phyloP scores from a whole-genome alignment of 92 coral and sea anemone species.

The Ricordea florida region DNA sequence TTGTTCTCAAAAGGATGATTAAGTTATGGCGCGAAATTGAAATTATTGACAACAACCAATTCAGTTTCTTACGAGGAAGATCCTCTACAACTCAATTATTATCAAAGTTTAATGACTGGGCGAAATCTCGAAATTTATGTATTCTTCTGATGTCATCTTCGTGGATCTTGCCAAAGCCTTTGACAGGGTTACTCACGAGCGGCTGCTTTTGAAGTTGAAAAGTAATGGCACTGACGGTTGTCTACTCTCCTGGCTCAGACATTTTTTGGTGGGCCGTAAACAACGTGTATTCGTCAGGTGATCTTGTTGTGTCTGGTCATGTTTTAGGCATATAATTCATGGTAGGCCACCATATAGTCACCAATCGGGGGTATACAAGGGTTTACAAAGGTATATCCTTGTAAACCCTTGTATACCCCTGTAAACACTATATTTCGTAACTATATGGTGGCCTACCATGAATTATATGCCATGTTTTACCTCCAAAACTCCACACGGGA shows the following conservation, averaged over 20 bases:
- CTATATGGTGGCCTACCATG: too few species aligned
- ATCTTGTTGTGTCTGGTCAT: slow-evolving; percentile 2
- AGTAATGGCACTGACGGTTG: slow-evolving; percentile 5
- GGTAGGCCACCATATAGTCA: too few species aligned
- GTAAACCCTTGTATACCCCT: too few species aligned
- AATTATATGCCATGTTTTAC: too few species aligned
- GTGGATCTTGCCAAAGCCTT: not conserved
- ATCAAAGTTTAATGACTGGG: slow-evolving; percentile 25
- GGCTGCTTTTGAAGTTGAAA: not conserved
- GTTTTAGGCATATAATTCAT: too few species aligned
- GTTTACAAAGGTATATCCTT: too few species aligned
- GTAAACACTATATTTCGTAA: too few species aligned
- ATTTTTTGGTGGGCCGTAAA: slow-evolving; percentile 1
- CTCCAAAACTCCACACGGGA: slow-evolving; percentile 3
- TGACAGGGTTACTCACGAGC: too few species aligned
- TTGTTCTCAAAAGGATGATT: not conserved
- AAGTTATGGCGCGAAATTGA: not conserved
- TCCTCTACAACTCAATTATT: slow-evolving; percentile 22
- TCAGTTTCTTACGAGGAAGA: slow-evolving; percentile 18
- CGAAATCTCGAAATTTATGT: not conserved
- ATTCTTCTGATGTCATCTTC: not conserved
- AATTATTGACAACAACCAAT: slow-evolving; percentile 4
- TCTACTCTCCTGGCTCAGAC: slow-evolving; percentile 8
- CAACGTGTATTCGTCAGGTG: slow-evolving; percentile 11
- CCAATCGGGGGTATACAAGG: too few species aligned